Base-by-base conservation (phyloP, 2,888 invertebrate genomes). In the Ypsolopha scabrella region DNA sequence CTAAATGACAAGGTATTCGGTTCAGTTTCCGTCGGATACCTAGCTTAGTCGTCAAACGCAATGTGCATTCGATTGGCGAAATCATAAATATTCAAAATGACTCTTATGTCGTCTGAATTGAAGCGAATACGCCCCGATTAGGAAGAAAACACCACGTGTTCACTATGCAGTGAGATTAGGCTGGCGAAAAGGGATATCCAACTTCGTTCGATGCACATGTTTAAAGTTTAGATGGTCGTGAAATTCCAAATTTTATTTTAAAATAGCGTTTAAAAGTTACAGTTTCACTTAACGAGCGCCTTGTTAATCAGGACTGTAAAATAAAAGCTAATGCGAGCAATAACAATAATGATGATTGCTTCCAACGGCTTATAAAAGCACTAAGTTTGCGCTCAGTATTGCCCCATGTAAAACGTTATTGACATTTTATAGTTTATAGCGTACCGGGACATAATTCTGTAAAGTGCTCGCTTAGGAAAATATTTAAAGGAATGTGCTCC, bases 71-170 rank as follows among this genome's bases (percentile, higher is more conserved):
- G 71, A 74, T 77, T 71, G 73, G 67, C 57, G 61, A 58, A 60
- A 63, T 65, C 68, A 70, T 77, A 74, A 75, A 80, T 80, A 80
- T 79, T 80, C 78, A 83, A 85, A 83, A 80, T 58, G 68, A 65
- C 70, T 77, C 81, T 80, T 85, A 80, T 78, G 73, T 65, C 76
- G 67, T 75, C 60, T 52, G 55, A 69, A 58, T 56, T 79, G 64
- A 63, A 78, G 77, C 66, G 72, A 80, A 75, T 76, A 70, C 71
- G 61, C 74, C 56, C 67, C 69, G 72, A 57, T 70, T 58, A 51
- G 55, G 60, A 55, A 57, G 60, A 57, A 60, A 68, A 67, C 68
- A 70, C 74, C 82, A 81, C 81, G 80, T 85, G 85, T 82, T 81
- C 78, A 75, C 73, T 64, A 33, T 38, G 39, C 48, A 24, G 48